A percentile compares a stretch with the other conserved stretches of the same genome.
These are phyloP conservation scores for Arrhopalites spinosus DNA, from an alignment of 2,888 invertebrate species.

Conservation along the genomic window DNA sequence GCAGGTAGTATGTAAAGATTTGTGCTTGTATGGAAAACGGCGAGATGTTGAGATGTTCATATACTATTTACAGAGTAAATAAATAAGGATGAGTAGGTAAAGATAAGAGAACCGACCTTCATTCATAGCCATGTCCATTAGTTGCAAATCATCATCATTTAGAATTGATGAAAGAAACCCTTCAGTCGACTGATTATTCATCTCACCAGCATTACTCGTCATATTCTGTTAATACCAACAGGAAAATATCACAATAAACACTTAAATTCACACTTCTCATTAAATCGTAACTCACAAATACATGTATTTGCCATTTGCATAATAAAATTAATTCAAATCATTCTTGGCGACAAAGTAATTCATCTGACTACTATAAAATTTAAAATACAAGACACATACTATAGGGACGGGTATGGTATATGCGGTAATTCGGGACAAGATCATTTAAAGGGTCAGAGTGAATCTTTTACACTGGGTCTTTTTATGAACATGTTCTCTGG, in stretches of 20 bases:
- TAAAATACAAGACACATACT: too few species aligned
- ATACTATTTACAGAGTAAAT: conserved; percentile 30
- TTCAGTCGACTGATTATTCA: conserved; percentile 74
- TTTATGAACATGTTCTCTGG: too few species aligned
- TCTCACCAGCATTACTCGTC: conserved; percentile 66
- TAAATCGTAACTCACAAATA: not conserved
- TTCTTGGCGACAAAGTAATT: too few species aligned
- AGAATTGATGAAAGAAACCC: conserved; percentile 86
- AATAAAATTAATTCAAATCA: too few species aligned
- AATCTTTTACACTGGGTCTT: too few species aligned
- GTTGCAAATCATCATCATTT: conserved; percentile 84
- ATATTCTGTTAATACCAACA: conserved; percentile 31
- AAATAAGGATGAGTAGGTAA: conserved; percentile 22
- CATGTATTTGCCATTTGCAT: not conserved
- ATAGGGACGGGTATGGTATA: too few species aligned
- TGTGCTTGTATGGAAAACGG: too few species aligned
- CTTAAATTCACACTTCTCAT: conserved; percentile 3
- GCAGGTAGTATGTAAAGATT: too few species aligned
- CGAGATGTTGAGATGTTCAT: conserved; percentile 12
- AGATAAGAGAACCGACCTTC: conserved; percentile 69
- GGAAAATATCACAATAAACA: conserved; percentile 10
- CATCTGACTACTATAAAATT: too few species aligned
- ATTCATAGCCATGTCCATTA: conserved; percentile 90
- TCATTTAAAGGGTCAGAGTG: too few species aligned
- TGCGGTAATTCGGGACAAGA: too few species aligned